Evolutionary conservation across 2,888 invertebrate species (phyloP).

Genomic region (Microchrysa polita): DNA sequence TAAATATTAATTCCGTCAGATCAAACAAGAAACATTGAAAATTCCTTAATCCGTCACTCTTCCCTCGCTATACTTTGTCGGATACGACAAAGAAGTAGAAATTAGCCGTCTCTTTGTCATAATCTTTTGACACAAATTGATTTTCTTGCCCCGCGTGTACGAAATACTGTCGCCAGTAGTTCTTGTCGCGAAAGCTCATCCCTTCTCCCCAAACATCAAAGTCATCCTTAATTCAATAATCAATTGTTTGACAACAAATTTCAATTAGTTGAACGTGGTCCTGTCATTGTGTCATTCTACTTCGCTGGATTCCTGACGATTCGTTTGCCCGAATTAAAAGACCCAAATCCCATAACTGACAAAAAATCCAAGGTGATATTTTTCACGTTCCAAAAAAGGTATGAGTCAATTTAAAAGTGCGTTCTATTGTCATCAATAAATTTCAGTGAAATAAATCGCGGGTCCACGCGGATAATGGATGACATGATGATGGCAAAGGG

Average conservation of each 20-base stretch:
- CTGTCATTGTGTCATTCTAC: too few relatives aligned
- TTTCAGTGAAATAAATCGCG: neutral
- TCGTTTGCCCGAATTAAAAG: neutral
- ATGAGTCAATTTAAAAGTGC: too few relatives aligned
- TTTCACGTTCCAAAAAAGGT: too few relatives aligned
- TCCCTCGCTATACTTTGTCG: too few relatives aligned
- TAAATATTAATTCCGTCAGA: too few relatives aligned
- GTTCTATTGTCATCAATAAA: neutral
- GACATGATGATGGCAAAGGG: too few relatives aligned
- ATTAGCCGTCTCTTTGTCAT: too few relatives aligned
- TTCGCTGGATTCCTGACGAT: neutral
- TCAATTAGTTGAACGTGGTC: slow-evolving; percentile 6
- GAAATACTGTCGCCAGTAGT: too few relatives aligned
- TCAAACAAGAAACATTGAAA: too few relatives aligned
- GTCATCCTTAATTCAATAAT: slow-evolving; percentile 5
- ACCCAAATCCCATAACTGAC: neutral
- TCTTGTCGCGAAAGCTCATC: too few relatives aligned
- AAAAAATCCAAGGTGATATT: neutral
- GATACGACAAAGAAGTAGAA: too few relatives aligned
- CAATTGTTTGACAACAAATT: slow-evolving; percentile 4
- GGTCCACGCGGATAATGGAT: neutral
- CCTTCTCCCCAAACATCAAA: neutral
- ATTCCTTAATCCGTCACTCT: too few relatives aligned
- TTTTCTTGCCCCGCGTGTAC: neutral
- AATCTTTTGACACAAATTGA: neutral